Base-by-base conservation (phyloP, 2,113 vertebrate species). In the Pluvianellus socialis region DNA sequence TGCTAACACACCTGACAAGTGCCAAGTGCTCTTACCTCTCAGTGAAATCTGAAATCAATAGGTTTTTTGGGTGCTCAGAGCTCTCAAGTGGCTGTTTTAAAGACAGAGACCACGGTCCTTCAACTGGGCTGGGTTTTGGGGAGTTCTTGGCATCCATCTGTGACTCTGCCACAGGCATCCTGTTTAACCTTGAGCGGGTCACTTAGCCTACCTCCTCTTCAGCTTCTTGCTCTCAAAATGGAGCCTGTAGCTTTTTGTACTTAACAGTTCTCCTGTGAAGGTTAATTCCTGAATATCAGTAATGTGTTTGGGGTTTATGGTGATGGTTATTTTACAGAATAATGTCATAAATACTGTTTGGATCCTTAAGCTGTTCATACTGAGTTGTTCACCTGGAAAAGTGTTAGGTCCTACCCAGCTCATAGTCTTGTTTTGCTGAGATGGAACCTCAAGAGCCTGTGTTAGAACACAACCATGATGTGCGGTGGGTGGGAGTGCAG, bases 1-100 rank as follows among this genome's bases (percentile, higher is more conserved):
- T 56, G 83, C 55, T 88, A 79, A 88, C 85, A 71, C 24, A 96
- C 79, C 90, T 91, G 61, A 76, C 84, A 92, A 93, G 67, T 47
- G 70, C 72, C 86, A 74, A 67, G 65, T 50, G 23, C 23, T 70
- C 66, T 70, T 56, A 70, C 20, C 62, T 86, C 58, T 81, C 23
- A 7, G 30, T 40, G 67, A 90, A 91, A 82, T 44, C 53, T 63
- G 77, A 79, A 94, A 88, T 95, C 84, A 74, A 35, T 63, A 52
- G 74, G 62, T 73, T 75, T 76, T 67, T 62, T 76, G 81, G 81
- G 74, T 94, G 61, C 56, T 89, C 30, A n/a, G 75, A 40, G 49
- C 56, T 89, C 62, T 86, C 45, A 70, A 56, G 56, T 47, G 55
- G 44, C 65, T 87, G 86, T 53, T 79, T 68, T 56, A 35, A 81